phyloP scores from a whole-genome alignment of 2,113 vertebrate species.

The rabbit (Oryctolagus cuniculus) region mOryCun1.1 NC_091442.1:70241001-70241500 shows the following conservation, averaged over 20 bases:
- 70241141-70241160: constrained; percentile 61
- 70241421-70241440: too few species aligned
- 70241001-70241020: constrained; percentile 67
- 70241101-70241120: constrained; percentile 3
- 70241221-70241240: constrained; percentile 43
- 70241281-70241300: constrained; percentile 34
- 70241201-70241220: constrained; percentile 47
- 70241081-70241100: constrained; percentile 1
- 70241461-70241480: too few species aligned
- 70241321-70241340: too few species aligned
- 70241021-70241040: constrained; percentile 75
- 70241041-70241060: constrained; percentile 58
- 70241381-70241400: too few species aligned
- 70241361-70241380: too few species aligned
- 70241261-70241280: neutral
- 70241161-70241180: constrained; percentile 47
- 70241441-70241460: too few species aligned
- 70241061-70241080: neutral
- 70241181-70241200: neutral
- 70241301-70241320: neutral
- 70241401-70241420: too few species aligned
- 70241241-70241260: constrained; percentile 60
- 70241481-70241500: too few species aligned
- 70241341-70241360: too few species aligned
- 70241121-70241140: neutral